Conservation (phyloP, 2,113 vertebrate species). For the Acrocephalus arundinaceus region DNA sequence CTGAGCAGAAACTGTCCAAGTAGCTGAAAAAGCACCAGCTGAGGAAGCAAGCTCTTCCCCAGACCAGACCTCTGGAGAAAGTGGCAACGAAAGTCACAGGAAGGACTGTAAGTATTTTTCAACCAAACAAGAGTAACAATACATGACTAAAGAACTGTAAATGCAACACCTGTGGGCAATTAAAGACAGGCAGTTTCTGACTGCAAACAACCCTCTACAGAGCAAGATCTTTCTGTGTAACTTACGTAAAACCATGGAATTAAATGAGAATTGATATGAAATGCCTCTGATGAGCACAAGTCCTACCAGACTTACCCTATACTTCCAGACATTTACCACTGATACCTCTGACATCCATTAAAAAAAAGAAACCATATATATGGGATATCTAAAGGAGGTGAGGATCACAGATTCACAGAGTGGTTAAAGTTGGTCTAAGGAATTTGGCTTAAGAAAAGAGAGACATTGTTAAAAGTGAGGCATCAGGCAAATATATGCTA, state of each 20-base stretch:
- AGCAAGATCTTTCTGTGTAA: neutral
- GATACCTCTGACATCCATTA: neutral
- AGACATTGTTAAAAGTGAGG: neutral
- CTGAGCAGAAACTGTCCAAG: neutral
- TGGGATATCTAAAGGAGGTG: neutral
- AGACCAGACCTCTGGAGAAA: neutral
- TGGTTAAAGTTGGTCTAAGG: neutral
- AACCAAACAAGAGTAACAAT: neutral
- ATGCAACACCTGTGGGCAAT: neutral
- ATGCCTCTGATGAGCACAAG: neutral
- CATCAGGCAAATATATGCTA: neutral
- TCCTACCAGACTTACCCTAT: neutral
- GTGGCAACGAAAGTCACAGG: neutral
- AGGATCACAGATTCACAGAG: neutral
- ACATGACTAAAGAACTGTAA: neutral
- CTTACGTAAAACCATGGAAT: neutral
- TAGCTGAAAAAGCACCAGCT: neutral
- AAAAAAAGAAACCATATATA: neutral
- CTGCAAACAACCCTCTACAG: neutral
- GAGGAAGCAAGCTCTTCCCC: neutral
- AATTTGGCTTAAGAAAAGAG: neutral
- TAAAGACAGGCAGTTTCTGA: neutral
- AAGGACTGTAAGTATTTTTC: neutral
- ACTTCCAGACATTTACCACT: neutral
- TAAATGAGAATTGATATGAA: neutral